Base-by-base conservation (phyloP, 2,113 vertebrate species). In the Oreochromis spilurus region DNA sequence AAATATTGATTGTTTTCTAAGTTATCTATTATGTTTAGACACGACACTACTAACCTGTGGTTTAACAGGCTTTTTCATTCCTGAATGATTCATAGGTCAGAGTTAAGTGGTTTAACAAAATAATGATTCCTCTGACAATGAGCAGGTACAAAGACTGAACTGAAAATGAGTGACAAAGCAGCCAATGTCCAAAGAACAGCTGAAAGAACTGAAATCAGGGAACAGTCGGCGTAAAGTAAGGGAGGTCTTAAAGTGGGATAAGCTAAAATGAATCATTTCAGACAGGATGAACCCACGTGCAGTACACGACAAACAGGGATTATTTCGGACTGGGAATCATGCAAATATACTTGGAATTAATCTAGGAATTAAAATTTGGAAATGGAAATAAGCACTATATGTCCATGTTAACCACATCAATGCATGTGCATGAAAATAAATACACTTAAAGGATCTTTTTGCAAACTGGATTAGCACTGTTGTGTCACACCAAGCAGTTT, bases 1-100 rank as follows among this genome's bases (percentile, higher is more conserved):
- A 38, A 0, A 65, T 65, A 38, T 65, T 65, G 10, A 65, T 36
- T 62, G 36, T 62, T 62, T 62, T 17, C 31, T n/a, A 0, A 0
- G 36, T n/a, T 62, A 5, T 62, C 10, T 7, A 36, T 36, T 36
- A 9, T 36, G 34, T 36, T 36, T 36, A 36, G 34, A 36, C 34
- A 36, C 8, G 5, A 36, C 34, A 1, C 34, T 36, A 36, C 34
- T 36, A 36, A 3, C 7, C 31, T 36, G 17, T 62, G 31, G 31
- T 36, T 62, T 62, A 62, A 62, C 31, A 1, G 0, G 1, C 17
- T 38, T 65, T 65, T 9, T 36, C 17, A 65, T 65, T 3, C 60
- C 12, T 65, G 10, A 3, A 12, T 65, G 17, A 65, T n/a, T 65
- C 60, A 38, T 38, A 65, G 60, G 10, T n/a, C 60, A 65, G 60